These are phyloP conservation scores for Synanthedon formicaeformis DNA, from an alignment of 2,888 invertebrate species.

Conservation along the genomic window DNA sequence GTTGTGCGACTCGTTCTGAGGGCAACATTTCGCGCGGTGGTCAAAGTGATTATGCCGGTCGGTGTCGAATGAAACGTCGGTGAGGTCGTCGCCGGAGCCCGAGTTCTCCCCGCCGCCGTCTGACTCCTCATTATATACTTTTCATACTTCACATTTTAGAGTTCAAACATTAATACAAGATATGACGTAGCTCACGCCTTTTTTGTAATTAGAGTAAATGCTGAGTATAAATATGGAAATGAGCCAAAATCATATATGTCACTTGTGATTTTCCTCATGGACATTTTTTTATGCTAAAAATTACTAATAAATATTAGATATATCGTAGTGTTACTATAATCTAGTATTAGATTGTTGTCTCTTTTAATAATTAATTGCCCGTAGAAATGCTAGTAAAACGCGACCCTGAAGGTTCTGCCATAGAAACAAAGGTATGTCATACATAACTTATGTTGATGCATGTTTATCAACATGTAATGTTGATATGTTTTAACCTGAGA, in stretches of 20 bases:
- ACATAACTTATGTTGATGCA: too few relatives aligned
- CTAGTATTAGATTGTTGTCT: too few relatives aligned
- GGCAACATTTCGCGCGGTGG: conserved; percentile 61
- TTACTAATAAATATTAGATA: too few relatives aligned
- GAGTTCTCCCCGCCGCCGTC: conserved; percentile 40
- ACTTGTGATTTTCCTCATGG: too few relatives aligned
- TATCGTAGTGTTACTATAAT: too few relatives aligned
- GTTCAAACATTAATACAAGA: neutral
- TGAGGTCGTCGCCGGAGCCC: conserved; percentile 12
- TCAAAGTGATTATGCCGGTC: conserved; percentile 39
- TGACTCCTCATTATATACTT: neutral
- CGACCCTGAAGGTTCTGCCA: too few relatives aligned
- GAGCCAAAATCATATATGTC: neutral
- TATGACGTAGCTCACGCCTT: neutral
- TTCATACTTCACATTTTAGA: neutral
- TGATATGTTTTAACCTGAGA: too few relatives aligned
- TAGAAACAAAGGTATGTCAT: too few relatives aligned
- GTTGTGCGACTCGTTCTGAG: conserved; percentile 52
- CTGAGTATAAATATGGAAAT: neutral
- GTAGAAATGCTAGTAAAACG: too few relatives aligned
- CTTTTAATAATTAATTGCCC: too few relatives aligned
- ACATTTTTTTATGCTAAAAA: too few relatives aligned
- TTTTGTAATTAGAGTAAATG: neutral
- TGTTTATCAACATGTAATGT: too few relatives aligned
- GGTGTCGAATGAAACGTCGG: conserved; percentile 2